Evolutionary conservation across 2,113 vertebrate species (phyloP).

Genomic region (Tachysurus vachellii): DNA sequence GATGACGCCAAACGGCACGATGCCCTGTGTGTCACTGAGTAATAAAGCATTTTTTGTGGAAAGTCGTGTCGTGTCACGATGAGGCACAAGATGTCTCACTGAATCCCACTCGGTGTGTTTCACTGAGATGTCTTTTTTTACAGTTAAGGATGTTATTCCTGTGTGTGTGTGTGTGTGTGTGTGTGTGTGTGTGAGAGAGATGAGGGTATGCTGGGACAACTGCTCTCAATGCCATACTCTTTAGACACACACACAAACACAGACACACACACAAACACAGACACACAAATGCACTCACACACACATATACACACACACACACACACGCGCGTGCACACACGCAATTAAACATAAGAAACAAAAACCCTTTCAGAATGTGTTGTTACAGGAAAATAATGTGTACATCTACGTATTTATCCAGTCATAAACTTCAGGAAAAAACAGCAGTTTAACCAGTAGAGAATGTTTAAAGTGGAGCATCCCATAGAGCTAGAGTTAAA

Average conservation of each 20-base stretch:
- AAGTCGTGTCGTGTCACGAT: neutral
- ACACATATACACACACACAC: neutral
- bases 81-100: neutral
- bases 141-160: neutral
- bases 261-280: neutral
- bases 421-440: too few species aligned
- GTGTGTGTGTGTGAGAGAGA: neutral
- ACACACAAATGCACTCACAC: neutral
- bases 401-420: too few species aligned
- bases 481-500: too few species aligned
- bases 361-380: neutral
- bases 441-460: too few species aligned
- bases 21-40: conserved; percentile 1
- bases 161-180: neutral
- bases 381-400: neutral
- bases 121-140: neutral
- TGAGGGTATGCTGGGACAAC: neutral
- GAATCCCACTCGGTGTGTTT: neutral
- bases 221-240: neutral
- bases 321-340: neutral
- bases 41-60: conserved; percentile 16
- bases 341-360: neutral
- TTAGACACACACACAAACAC: neutral
- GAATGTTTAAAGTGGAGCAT: too few species aligned
- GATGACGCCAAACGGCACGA: neutral